Percentiles rank a stretch among this genome's conserved stretches.
Evolutionary conservation across 2,888 invertebrate genomes (phyloP).

Genomic region (Platypus cylindrus): DNA sequence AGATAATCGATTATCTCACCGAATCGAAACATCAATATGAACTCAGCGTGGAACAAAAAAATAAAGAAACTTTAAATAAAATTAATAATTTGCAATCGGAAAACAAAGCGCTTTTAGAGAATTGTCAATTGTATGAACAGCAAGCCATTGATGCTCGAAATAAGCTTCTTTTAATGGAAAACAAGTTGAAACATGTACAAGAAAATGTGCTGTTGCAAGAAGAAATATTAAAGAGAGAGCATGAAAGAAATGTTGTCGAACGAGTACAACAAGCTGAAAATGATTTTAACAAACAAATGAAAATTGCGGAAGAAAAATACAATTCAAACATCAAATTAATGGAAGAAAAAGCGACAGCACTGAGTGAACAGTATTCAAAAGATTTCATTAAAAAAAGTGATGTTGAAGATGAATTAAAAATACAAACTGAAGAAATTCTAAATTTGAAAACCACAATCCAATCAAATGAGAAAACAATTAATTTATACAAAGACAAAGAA

Average conservation of each 20-base stretch:
- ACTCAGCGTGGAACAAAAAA: constrained; percentile 21
- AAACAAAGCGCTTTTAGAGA: constrained; percentile 20
- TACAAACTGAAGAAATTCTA: constrained; percentile 35
- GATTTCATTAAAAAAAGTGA: constrained; percentile 45
- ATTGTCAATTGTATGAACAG: constrained; percentile 13
- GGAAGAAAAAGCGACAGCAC: constrained; percentile 9
- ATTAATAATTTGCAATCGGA: constrained; percentile 27
- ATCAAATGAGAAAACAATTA: constrained; percentile 35
- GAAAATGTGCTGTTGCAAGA: constrained; percentile 17
- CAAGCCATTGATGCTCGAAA: constrained; percentile 17
- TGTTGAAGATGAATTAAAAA: constrained; percentile 40
- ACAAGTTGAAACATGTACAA: constrained; percentile 19
- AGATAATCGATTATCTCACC: constrained; percentile 17
- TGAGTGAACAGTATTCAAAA: constrained; percentile 39
- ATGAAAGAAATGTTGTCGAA: constrained; percentile 15
- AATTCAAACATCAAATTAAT: constrained; percentile 21
- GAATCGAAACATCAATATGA: constrained; percentile 20
- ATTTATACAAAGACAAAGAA: constrained; percentile 25
- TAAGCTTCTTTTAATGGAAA: constrained; percentile 21
- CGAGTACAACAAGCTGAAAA: constrained; percentile 23
- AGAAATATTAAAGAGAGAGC: constrained; percentile 17
- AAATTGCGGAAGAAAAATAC: constrained; percentile 20
- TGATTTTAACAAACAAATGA: constrained; percentile 22
- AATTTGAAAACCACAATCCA: constrained; percentile 34
- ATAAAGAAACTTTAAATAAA: constrained; percentile 27